phyloP scores from a whole-genome alignment of 2,797 vertebrate genomes.

The Thamnophis elegans region DNA sequence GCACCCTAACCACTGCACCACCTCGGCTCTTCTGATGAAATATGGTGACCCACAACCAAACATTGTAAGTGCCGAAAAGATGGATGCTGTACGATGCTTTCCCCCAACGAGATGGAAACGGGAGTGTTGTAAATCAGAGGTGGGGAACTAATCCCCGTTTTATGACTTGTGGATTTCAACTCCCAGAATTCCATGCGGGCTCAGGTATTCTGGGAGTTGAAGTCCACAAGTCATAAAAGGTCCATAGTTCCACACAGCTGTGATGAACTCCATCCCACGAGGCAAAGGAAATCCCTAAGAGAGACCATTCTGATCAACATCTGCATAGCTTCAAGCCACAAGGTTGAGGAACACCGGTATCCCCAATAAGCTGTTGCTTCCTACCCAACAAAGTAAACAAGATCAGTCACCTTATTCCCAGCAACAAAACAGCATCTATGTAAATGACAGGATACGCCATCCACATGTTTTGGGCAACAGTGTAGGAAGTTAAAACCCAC shows the following conservation, averaged over 20 bases:
- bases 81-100: neutral
- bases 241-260: neutral
- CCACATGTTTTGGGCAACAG: neutral
- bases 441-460: neutral
- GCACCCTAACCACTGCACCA: no score
- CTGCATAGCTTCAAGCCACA: neutral
- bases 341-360: neutral
- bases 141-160: neutral
- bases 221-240: neutral
- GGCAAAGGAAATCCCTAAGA: neutral
- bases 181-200: neutral
- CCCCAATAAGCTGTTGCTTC: neutral
- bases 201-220: neutral
- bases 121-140: no score
- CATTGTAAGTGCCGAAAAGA: neutral
- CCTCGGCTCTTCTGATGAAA: no score
- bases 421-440: neutral
- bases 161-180: neutral
- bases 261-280: neutral
- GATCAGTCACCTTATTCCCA: neutral
- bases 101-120: neutral
- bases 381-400: neutral
- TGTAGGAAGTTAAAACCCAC: no score
- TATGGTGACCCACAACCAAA: fast-evolving
- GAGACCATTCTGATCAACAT: neutral